A percentile compares a stretch with the other conserved stretches of the same genome.
phyloP scores from a whole-genome alignment of 2,888 invertebrate species.

The Oscheius onirici region DNA sequence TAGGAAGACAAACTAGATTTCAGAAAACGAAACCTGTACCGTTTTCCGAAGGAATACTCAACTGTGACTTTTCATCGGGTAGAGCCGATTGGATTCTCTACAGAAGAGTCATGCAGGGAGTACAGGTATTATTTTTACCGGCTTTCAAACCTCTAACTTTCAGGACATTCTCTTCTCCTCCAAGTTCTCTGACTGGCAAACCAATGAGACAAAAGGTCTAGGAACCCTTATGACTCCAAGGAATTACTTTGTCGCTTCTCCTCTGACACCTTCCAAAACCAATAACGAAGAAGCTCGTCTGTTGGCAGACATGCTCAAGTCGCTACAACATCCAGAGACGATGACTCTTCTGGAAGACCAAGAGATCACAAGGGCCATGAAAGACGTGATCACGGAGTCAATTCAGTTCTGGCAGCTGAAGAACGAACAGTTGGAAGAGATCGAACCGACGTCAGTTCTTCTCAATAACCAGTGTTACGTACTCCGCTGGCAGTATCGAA shows the following conservation, averaged over 20 bases:
- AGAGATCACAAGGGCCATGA: constrained; percentile 48
- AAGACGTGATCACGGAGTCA: constrained; percentile 58
- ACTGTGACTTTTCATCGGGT: constrained; percentile 18
- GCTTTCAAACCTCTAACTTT: no score
- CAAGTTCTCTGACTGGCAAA: constrained; percentile 59
- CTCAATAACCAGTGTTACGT: constrained; percentile 59
- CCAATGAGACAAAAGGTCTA: constrained; percentile 26
- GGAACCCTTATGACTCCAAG: constrained; percentile 29
- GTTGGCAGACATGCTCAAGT: constrained; percentile 12
- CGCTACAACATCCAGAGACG: constrained; percentile 21
- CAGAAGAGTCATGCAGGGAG: constrained; percentile 44
- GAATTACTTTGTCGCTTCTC: background rate
- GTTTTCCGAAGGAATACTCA: constrained; percentile 28
- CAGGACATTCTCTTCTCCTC: constrained; percentile 60
- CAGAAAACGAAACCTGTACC: constrained; percentile 36
- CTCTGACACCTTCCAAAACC: background rate
- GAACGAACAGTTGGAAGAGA: constrained; percentile 48
- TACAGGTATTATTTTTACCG: no score
- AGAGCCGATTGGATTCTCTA: constrained; percentile 47
- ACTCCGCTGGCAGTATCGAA: constrained; percentile 62
- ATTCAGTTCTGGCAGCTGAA: constrained; percentile 45
- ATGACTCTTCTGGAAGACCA: constrained; percentile 43
- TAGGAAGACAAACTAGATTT: background rate
- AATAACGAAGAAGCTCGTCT: constrained; percentile 11
- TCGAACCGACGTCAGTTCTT: constrained; percentile 48